These are phyloP conservation scores for Sycobia sp. DNA, from an alignment of 1,140 invertebrate species.

Conservation along the genomic window DNA sequence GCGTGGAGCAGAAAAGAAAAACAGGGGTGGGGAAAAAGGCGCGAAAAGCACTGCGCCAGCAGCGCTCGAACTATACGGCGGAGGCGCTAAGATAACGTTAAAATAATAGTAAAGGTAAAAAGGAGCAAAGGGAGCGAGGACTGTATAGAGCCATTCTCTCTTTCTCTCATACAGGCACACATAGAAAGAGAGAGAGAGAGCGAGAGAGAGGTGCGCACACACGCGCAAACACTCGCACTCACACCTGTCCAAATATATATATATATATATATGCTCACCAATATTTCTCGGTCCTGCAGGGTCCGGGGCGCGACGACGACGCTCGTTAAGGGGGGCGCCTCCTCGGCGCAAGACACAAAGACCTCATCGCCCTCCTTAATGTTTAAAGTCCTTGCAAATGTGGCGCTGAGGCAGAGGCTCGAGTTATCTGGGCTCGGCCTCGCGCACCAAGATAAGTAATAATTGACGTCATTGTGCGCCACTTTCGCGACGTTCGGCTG, in stretches of 20 bases:
- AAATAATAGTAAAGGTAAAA: conserved; percentile 26
- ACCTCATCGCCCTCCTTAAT: conserved; percentile 53
- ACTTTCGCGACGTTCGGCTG: conserved; percentile 49
- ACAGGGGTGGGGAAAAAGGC: too few relatives aligned
- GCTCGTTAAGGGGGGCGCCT: conserved; percentile 44
- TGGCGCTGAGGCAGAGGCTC: conserved; percentile 49
- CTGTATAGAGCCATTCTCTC: too few relatives aligned
- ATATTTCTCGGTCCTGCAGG: conserved; percentile 64
- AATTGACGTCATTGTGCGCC: conserved; percentile 39
- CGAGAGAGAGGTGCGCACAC: too few relatives aligned
- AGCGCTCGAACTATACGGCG: too few relatives aligned
- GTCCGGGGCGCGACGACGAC: conserved; percentile 53
- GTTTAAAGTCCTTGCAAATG: conserved; percentile 53
- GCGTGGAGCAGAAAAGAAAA: too few relatives aligned
- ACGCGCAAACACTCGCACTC: too few relatives aligned
- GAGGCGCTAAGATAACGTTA: neutral
- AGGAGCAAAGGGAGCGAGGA: neutral
- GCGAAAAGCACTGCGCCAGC: too few relatives aligned
- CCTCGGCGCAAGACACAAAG: conserved; percentile 40
- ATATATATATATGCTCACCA: conserved; percentile 48
- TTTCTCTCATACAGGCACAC: too few relatives aligned
- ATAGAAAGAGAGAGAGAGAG: too few relatives aligned
- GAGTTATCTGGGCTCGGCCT: conserved; percentile 34
- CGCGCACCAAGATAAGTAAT: conserved; percentile 49
- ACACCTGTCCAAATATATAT: too few relatives aligned